A percentile compares a stretch with the other conserved stretches of the same genome.
Conservation (phyloP, 1,140 invertebrate species). For the Brachionus paranguensis region DNA sequence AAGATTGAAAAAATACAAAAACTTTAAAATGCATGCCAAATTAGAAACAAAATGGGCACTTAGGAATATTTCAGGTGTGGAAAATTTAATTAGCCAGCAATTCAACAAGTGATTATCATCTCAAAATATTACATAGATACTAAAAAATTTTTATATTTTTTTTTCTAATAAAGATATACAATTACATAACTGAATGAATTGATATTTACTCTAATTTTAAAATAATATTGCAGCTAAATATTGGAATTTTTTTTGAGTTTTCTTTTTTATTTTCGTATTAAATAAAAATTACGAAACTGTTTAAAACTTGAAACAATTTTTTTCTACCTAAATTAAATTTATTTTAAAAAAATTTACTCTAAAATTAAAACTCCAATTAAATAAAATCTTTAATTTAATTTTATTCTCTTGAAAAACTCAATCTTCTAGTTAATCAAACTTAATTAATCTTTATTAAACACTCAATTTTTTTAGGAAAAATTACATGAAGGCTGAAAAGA, state of each 20-base stretch:
- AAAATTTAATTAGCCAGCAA: conserved; percentile 23
- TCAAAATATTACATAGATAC: neutral
- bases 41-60: neutral
- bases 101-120: neutral
- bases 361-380: too few species aligned
- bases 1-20: neutral
- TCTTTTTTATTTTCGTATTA: neutral
- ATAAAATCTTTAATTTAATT: too few species aligned
- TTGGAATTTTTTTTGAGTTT: neutral
- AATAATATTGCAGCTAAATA: neutral
- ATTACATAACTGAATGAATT: conserved; percentile 23
- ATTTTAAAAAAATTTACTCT: too few species aligned
- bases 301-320: neutral
- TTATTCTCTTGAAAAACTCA: too few species aligned
- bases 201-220: neutral
- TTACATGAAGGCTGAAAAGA: too few species aligned
- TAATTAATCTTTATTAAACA: too few species aligned
- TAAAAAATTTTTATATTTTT: neutral
- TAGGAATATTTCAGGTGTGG: neutral
- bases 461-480: too few species aligned
- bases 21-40: neutral
- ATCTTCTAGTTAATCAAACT: too few species aligned
- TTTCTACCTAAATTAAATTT: neutral
- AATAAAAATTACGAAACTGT: neutral
- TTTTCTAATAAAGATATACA: neutral